Evolutionary conservation across 2,797 vertebrate species (phyloP), one percentile per base, ranked within the genome.

Genomic region (Sebastes iracundus): DNA sequence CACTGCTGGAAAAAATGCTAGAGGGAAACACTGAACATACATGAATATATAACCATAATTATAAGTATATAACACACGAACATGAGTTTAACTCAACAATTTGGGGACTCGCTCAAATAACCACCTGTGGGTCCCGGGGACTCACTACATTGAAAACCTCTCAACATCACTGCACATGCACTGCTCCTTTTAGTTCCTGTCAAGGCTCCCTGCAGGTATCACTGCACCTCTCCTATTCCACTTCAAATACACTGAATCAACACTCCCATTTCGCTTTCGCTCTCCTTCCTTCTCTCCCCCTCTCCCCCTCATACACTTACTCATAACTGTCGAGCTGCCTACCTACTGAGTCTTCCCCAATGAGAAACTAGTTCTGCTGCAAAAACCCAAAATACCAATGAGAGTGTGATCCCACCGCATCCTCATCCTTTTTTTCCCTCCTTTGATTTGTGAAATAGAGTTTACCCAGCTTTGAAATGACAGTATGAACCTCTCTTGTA

Each of bases 381-480:
- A 59, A 69, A 77, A 72, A 14, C 4, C 14, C 55, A 72, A 64
- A 77, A 56, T 32, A 35, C 33, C 2, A 32, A 16, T 1, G 32
- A 71, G 18, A 11, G 8, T 38, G 74, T 72, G 60, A 64, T 67
- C 22, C 5, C 62, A 27, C 25, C 2, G 13, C 35, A 2, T 60
- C 75, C 42, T 35, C 18, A 20, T 58, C 72, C 3, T 5, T 20
- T 84, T 84, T 67, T 32, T 63, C 49, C 49, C 66, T 82, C 56
- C 66, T 75, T 68, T 84, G 72, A 79, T 68, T 87, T 86, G 65
- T 70, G 66, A 81, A 85, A 71, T 79, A 35, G 59, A 55, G 12
- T 82, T 76, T 67, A 59, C 0, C 33, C 27, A 28, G 23, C 77
- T 82, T 79, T 82, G 70, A 84, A 84, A 56, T 27, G 12, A 53